These are phyloP conservation scores for Propithecus deckenii DNA, from an alignment of 2,797 vertebrate species.

Conservation along the genomic window DNA sequence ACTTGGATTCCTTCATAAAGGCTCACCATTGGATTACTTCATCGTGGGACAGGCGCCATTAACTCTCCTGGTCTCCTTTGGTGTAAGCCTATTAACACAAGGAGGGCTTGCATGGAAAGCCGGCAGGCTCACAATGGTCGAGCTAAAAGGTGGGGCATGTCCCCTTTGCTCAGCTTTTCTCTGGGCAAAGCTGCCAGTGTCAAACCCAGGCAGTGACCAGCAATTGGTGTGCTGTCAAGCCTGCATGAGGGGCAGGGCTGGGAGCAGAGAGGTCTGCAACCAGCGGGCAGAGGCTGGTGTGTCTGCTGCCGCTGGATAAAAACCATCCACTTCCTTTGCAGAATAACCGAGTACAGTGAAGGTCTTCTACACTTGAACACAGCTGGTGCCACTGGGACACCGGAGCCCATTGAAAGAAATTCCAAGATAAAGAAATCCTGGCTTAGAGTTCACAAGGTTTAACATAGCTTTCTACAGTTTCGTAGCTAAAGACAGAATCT, in stretches of 20 bases:
- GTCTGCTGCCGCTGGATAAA: background rate
- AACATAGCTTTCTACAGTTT: background rate
- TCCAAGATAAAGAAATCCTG: slow-evolving; percentile 38
- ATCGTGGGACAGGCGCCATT: background rate
- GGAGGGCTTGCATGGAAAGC: background rate
- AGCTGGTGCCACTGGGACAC: background rate
- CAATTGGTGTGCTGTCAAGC: background rate
- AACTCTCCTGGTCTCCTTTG: background rate
- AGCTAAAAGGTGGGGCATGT: background rate
- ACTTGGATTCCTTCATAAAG: background rate
- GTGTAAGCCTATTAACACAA: background rate
- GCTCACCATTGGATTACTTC: background rate
- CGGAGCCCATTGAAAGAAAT: background rate
- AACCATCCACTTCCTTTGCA: background rate
- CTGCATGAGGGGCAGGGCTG: background rate
- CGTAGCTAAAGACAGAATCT: background rate
- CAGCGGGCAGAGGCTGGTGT: background rate
- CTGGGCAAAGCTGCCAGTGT: background rate
- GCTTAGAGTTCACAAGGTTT: background rate
- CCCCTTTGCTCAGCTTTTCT: background rate
- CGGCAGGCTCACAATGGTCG: background rate
- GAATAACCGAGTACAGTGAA: background rate
- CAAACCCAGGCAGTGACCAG: background rate
- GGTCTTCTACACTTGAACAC: background rate
- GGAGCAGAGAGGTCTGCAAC: background rate